Conservation (phyloP, 2,888 invertebrate genomes). For the Drosophila neotestacea region DNA sequence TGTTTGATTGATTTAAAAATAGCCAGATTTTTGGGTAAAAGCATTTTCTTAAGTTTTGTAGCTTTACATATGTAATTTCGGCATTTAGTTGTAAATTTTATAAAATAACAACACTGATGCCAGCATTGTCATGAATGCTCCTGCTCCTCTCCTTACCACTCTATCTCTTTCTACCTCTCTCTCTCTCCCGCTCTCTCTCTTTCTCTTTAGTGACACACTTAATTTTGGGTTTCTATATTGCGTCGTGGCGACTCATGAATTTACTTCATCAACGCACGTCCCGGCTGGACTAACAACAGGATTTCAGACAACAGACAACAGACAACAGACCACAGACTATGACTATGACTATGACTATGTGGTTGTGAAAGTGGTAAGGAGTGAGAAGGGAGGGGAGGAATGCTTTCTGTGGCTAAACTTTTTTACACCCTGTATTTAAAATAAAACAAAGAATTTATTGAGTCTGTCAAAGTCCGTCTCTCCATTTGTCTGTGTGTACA, state of each 20-base stretch:
- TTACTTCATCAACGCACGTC: conserved; percentile 57
- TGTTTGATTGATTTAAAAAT: no score
- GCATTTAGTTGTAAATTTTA: no score
- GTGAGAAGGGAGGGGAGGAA: not conserved
- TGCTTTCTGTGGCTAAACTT: conserved; percentile 12
- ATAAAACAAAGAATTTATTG: no score
- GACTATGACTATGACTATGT: conserved; percentile 28
- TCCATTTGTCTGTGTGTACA: no score
- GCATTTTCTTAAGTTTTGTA: no score
- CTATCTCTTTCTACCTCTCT: not conserved
- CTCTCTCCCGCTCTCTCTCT: not conserved
- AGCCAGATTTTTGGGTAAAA: no score
- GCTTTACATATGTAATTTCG: no score
- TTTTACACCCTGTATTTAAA: conserved; percentile 15
- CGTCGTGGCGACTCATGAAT: conserved; percentile 59
- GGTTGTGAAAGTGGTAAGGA: conserved; percentile 18
- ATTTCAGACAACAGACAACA: not conserved
- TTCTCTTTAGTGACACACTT: conserved; percentile 55
- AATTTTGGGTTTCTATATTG: conserved; percentile 58
- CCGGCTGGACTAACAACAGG: conserved; percentile 15
- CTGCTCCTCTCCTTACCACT: no score
- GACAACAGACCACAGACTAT: conserved; percentile 5
- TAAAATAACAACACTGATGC: no score
- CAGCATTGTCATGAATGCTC: conserved; percentile 15
- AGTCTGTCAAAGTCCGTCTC: no score